A percentile compares a stretch with the other conserved stretches of the same genome.
Evolutionary conservation across 2,888 invertebrate species (phyloP).

Genomic region (Yponomeuta evonymella): DNA sequence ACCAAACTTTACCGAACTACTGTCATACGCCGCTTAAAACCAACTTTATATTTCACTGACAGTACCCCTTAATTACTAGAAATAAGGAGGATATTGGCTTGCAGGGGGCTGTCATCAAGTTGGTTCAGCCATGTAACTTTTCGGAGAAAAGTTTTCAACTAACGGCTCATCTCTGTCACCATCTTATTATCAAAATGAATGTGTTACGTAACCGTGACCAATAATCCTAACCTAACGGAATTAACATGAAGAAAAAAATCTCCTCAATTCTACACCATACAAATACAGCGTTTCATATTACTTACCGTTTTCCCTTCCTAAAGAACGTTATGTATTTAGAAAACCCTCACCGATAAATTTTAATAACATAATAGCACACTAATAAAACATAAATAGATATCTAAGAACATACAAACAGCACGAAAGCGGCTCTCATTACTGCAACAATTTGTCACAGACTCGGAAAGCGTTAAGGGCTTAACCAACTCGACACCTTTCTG

Average conservation of each 20-base stretch:
- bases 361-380: too few relatives aligned
- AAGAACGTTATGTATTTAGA: too few relatives aligned
- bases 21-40: constrained; percentile 22
- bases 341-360: too few relatives aligned
- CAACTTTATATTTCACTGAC: not conserved
- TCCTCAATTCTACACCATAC: too few relatives aligned
- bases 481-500: constrained; percentile 11
- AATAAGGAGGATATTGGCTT: not conserved
- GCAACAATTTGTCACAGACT: constrained; percentile 48
- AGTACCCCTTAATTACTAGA: not conserved
- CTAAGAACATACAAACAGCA: constrained; percentile 15
- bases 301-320: too few relatives aligned
- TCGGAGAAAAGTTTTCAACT: constrained; percentile 7
- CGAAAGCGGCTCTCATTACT: constrained; percentile 42
- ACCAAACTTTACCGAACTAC: constrained; percentile 33
- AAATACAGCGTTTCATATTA: too few relatives aligned
- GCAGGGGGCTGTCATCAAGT: not conserved
- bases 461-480: constrained; percentile 28
- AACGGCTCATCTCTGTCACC: constrained; percentile 13
- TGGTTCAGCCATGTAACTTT: not conserved
- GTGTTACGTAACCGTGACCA: not conserved
- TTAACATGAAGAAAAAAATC: too few relatives aligned
- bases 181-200: constrained; percentile 11
- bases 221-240: too few relatives aligned
- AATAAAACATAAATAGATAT: not conserved